Evolutionary conservation across 2,797 vertebrate species (phyloP).

Genomic region (Gallinago nigripennis): DNA sequence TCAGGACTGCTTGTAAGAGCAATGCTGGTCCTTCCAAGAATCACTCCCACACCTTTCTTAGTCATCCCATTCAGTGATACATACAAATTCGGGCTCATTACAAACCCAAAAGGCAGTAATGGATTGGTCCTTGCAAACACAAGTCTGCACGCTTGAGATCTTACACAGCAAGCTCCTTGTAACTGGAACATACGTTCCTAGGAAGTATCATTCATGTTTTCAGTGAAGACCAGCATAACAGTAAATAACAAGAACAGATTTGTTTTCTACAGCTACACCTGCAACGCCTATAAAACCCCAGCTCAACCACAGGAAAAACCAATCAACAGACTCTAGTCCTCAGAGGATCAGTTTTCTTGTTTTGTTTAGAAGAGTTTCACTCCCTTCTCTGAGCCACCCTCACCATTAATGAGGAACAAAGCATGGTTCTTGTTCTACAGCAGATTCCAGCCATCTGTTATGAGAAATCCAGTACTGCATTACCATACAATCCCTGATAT

Average conservation of each 20-base stretch:
- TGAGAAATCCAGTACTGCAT: background rate
- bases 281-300: background rate
- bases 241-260: background rate
- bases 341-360: background rate
- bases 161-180: background rate
- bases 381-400: background rate
- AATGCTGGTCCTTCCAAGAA: background rate
- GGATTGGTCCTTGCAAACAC: background rate
- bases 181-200: background rate
- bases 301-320: background rate
- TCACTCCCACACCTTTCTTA: background rate
- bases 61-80: background rate
- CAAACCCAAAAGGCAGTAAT: background rate
- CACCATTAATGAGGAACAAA: background rate
- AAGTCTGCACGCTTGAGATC: background rate
- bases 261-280: background rate
- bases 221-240: background rate
- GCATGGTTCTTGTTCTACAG: background rate
- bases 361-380: background rate
- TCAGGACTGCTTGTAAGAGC: background rate
- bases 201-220: background rate
- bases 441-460: conserved; percentile 14
- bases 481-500: background rate
- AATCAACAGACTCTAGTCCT: background rate
- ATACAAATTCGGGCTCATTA: background rate